Base-by-base conservation (phyloP, 2,888 invertebrate genomes). In the Notocelia uddmanniana region DNA sequence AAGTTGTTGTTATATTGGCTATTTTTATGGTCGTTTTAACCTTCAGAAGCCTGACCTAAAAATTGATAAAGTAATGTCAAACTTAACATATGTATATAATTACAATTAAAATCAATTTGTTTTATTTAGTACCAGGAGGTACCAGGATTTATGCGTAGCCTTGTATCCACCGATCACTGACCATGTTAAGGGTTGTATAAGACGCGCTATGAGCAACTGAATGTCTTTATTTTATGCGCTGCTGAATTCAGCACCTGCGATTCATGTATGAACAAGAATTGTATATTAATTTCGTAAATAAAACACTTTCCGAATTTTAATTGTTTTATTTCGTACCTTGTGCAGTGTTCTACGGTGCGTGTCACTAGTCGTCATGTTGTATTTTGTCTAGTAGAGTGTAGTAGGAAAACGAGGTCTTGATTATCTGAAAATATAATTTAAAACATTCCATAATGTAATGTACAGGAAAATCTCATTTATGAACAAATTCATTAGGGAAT, bases 281-380 rank as follows among this genome's bases (percentile, higher is more conserved):
- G 92, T 93, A 92, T 93, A 92, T 89, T 92, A 88, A 92, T 92
- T 92, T 93, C 91, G 87, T 92, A 89, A 93, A 93, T 93, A 93
- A 93, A 93, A 91, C 87, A 88, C 88, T 91, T 87, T 90, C 88
- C 85, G 77, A 87, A 87, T 85, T 83, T 26, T 80, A 76, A 74
- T 73, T 0, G 37, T 58, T 75, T 73, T 74, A 82, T 83, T 80
- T 78, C 76, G 79, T 81, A 77, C n/a, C n/a, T 62, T 31, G 3
- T 52, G 11, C 3, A 13, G 8, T 34, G 31, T 21, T 6, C 19
- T 21, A 15, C 8, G 21, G 23, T 11, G 3, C 15, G 23, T 11
- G 3, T 19, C 6, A 52, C 50, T 88, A 86, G 69, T 92, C 89
- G 74, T 92, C 41, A n/a, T 45, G 58, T 45, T 92, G 0, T 45